Conservation (phyloP, 2,113 vertebrate species). For the Ploceus nigricollis region DNA sequence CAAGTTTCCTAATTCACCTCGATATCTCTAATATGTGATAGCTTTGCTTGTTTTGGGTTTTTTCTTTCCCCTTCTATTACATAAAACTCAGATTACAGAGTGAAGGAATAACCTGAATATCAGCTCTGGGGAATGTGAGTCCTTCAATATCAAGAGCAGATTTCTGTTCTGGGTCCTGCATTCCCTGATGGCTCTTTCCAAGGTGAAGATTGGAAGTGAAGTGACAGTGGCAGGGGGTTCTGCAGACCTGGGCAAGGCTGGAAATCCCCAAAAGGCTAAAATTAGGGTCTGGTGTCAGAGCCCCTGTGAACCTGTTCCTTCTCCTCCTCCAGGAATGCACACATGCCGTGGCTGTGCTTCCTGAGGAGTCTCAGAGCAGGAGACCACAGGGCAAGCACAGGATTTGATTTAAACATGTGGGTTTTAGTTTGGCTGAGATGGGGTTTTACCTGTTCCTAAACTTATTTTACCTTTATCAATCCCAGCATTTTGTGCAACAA, state of each 20-base stretch:
- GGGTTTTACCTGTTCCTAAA: not conserved
- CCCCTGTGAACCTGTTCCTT: not conserved
- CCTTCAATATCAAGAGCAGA: not conserved
- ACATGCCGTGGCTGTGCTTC: not conserved
- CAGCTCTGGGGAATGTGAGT: not conserved
- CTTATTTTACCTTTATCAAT: not conserved
- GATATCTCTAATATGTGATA: not conserved
- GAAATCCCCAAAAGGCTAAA: not conserved
- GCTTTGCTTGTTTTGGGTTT: not conserved
- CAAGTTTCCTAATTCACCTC: not conserved
- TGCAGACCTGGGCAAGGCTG: not conserved
- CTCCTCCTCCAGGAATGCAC: not conserved
- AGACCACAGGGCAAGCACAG: fast-evolving
- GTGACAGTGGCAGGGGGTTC: not conserved
- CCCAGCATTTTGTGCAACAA: not conserved
- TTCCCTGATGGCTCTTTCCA: not conserved
- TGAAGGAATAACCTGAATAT: not conserved
- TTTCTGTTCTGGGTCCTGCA: not conserved
- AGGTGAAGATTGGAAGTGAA: not conserved
- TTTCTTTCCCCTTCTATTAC: not conserved
- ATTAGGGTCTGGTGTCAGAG: not conserved
- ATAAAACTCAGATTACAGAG: not conserved
- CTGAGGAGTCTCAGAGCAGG: not conserved
- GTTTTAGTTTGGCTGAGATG: not conserved
- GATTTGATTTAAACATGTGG: fast-evolving